These are phyloP conservation scores for Ceratothoa steindachneri DNA, from an alignment of 2,888 invertebrate genomes.

Conservation along the genomic window DNA sequence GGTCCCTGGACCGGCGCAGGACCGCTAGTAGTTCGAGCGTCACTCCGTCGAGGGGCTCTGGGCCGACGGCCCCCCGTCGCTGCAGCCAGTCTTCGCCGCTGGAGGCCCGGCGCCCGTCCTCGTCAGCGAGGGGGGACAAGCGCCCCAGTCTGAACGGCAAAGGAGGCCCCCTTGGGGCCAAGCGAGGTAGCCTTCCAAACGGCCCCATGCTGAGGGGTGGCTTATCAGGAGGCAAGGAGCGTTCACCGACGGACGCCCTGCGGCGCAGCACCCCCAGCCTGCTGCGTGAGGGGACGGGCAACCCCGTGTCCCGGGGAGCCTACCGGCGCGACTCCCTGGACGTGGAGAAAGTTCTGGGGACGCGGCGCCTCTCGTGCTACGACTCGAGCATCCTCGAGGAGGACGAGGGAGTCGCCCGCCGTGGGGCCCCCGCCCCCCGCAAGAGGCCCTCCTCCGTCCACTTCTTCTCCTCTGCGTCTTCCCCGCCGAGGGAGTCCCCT, in stretches of 20 bases:
- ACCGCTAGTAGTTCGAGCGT: background rate
- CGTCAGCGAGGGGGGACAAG: background rate
- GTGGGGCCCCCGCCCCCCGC: constrained; percentile 6
- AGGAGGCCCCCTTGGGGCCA: background rate
- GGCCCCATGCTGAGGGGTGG: background rate
- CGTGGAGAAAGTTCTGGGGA: constrained; percentile 33
- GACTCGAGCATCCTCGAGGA: constrained; percentile 41
- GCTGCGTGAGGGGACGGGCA: background rate
- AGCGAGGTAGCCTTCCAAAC: background rate
- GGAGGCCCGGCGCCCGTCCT: background rate
- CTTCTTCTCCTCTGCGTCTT: background rate
- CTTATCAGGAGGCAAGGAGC: background rate
- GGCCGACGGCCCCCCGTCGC: background rate
- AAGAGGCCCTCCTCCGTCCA: background rate
- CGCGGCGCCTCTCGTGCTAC: constrained; percentile 36
- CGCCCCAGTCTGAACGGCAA: background rate
- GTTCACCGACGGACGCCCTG: background rate
- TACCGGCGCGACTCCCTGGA: constrained; percentile 34
- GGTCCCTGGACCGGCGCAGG: background rate
- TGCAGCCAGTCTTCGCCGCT: background rate
- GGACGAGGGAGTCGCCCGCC: constrained; percentile 18
- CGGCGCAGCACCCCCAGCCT: background rate
- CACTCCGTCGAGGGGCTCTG: background rate
- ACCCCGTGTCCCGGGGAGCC: background rate
- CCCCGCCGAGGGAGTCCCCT: constrained; percentile 13